These are phyloP conservation scores for Saccostrea glomerata DNA, from an alignment of 1,140 invertebrate genomes.

Conservation along the genomic window DNA sequence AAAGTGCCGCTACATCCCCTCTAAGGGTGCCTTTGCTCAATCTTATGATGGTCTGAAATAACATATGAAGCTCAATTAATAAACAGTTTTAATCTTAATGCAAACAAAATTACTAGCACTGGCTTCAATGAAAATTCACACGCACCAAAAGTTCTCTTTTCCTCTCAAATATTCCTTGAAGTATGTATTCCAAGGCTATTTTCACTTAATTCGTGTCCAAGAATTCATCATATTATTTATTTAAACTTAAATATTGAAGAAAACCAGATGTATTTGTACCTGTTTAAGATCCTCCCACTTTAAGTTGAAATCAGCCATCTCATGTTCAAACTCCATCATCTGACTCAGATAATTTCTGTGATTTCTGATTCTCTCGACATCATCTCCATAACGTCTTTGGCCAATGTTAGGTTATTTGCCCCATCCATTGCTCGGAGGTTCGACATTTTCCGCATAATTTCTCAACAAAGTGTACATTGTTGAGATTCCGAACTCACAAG, in stretches of 20 bases:
- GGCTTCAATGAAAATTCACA: too few relatives aligned
- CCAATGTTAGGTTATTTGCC: neutral
- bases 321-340: neutral
- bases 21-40: neutral
- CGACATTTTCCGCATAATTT: neutral
- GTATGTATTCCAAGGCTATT: too few relatives aligned
- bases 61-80: neutral
- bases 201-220: too few relatives aligned
- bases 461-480: neutral
- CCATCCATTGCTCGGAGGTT: neutral
- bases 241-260: too few relatives aligned
- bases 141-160: too few relatives aligned
- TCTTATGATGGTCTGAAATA: neutral
- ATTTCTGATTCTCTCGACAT: neutral
- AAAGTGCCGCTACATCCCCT: neutral
- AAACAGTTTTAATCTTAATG: too few relatives aligned
- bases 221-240: too few relatives aligned
- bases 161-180: too few relatives aligned
- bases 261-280: neutral
- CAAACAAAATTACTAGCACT: too few relatives aligned
- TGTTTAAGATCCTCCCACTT: neutral
- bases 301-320: neutral
- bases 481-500: neutral
- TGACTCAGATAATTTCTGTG: neutral
- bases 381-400: neutral